Conservation (phyloP, 2,888 invertebrate genomes). For the Autographa gamma region DNA sequence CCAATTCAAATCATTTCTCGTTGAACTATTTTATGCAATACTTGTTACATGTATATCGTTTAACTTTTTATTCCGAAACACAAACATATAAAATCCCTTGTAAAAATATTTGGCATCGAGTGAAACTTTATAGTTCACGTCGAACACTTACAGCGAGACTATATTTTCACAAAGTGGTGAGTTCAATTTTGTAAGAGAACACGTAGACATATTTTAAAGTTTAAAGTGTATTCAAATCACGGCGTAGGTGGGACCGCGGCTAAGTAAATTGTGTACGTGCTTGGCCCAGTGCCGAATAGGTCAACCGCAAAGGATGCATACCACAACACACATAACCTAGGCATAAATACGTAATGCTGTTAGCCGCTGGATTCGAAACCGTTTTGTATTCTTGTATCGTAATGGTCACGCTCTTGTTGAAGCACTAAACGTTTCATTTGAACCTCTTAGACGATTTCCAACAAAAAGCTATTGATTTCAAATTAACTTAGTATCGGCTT, state of each 20-base stretch:
- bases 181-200: constrained; percentile 49
- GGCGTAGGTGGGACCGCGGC: constrained; percentile 73
- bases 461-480: background rate
- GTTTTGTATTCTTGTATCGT: constrained; percentile 55
- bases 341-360: constrained; percentile 57
- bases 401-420: constrained; percentile 20
- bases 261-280: constrained; percentile 88
- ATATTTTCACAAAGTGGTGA: constrained; percentile 44
- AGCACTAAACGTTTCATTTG: constrained; percentile 15
- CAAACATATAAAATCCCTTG: background rate
- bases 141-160: constrained; percentile 14
- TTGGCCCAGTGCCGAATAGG: constrained; percentile 85
- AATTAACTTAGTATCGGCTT: background rate
- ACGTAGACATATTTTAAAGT: constrained; percentile 67
- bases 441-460: background rate
- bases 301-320: constrained; percentile 73
- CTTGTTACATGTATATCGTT: background rate
- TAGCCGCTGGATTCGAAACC: constrained; percentile 48
- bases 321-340: constrained; percentile 61
- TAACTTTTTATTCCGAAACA: background rate
- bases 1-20: too few species aligned
- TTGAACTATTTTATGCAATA: too few species aligned
- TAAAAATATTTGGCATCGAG: constrained; percentile 1
- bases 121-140: background rate
- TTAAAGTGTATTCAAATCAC: constrained; percentile 82